Conservation (phyloP, 2,797 vertebrate species). For the Hybognathus amarus region DNA sequence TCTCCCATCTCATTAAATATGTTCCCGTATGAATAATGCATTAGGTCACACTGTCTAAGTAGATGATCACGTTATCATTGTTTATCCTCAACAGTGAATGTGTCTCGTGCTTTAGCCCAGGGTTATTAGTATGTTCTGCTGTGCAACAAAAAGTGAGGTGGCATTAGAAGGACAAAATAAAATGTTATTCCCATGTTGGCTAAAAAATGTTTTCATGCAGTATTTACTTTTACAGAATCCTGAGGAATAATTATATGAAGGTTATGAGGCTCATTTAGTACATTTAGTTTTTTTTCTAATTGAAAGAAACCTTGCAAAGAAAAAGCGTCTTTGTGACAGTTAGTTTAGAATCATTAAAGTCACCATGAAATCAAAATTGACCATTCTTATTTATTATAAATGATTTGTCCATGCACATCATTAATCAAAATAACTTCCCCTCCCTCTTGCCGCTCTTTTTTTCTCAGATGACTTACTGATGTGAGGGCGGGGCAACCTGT, state of each 20-base stretch:
- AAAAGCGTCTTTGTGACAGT: background rate
- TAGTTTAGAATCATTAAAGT: background rate
- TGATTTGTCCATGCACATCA: too few species aligned
- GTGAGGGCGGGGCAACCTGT: too few species aligned
- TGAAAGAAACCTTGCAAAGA: constrained; percentile 2
- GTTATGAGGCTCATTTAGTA: constrained; percentile 2
- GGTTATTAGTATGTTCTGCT: background rate
- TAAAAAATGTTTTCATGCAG: background rate
- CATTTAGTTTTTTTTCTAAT: background rate
- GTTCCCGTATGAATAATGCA: constrained; percentile 17
- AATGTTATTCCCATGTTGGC: background rate
- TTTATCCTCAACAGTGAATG: background rate
- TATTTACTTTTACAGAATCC: background rate
- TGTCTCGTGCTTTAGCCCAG: background rate
- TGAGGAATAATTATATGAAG: background rate
- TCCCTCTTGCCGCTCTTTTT: too few species aligned
- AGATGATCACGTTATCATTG: constrained; percentile 14
- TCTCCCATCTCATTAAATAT: constrained; percentile 4
- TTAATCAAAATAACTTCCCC: too few species aligned
- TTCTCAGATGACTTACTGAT: too few species aligned
- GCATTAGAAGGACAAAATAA: background rate
- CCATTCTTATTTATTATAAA: too few species aligned
- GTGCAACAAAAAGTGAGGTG: background rate
- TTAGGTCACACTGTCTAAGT: background rate
- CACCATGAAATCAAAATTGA: too few species aligned